Conservation (phyloP, 2,888 invertebrate genomes). For the Drosophila tanythrix region DNA sequence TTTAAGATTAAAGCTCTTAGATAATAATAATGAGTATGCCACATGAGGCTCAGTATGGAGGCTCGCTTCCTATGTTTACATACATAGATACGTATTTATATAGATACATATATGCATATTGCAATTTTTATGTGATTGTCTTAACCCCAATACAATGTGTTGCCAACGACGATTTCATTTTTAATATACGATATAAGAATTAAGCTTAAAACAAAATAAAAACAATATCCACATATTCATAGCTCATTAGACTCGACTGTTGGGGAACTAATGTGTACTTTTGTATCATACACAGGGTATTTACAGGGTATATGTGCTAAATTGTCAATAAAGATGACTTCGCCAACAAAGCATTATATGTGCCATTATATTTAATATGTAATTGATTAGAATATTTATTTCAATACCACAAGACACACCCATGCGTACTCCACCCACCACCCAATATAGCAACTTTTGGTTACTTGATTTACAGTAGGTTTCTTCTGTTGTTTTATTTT, state of each 20-base stretch:
- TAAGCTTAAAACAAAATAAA: not conserved
- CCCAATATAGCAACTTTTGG: not conserved
- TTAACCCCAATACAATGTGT: conserved; percentile 1
- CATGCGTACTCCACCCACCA: not conserved
- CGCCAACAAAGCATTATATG: not conserved
- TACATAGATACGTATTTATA: not conserved
- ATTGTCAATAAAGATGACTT: not conserved
- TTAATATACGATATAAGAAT: not conserved
- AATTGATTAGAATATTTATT: not conserved
- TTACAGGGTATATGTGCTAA: not conserved
- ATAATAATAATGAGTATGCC: conserved; percentile 14
- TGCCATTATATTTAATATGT: not conserved
- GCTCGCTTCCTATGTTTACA: conserved; percentile 31
- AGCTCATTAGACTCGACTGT: not conserved
- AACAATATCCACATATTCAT: not conserved
- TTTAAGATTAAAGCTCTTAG: conserved; percentile 23
- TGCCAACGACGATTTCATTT: not conserved
- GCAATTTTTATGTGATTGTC: conserved; percentile 3
- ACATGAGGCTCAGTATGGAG: conserved; percentile 15
- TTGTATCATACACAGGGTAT: not conserved
- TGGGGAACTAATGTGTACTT: not conserved
- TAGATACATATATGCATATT: not conserved
- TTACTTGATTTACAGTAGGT: not conserved
- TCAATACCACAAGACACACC: not conserved
- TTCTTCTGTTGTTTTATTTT: conserved; percentile 14